Evolutionary conservation across 2,113 vertebrate species (phyloP).

Genomic region (Lamprologus speciosus): DNA sequence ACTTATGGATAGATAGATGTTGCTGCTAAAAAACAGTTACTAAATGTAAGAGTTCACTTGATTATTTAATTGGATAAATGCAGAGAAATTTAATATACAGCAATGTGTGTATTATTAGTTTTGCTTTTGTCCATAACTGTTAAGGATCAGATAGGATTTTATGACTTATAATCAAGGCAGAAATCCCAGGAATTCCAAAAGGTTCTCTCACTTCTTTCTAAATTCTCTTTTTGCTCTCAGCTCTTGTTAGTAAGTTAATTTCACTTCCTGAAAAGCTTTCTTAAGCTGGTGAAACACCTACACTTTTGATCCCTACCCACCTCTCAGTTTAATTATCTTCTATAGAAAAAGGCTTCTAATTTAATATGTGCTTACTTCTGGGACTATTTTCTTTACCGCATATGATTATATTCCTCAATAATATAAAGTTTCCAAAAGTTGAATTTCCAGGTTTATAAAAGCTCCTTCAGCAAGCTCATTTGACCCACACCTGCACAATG

Average conservation of each 20-base stretch:
- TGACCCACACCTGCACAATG: constrained; percentile 11
- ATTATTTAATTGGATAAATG: background rate
- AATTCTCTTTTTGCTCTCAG: background rate
- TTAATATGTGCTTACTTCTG: background rate
- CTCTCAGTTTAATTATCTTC: constrained; percentile 11
- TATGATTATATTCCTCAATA: background rate
- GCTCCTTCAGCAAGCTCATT: background rate
- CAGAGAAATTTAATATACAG: background rate
- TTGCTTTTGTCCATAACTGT: background rate
- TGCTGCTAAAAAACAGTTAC: background rate
- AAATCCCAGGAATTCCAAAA: background rate
- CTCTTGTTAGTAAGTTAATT: background rate
- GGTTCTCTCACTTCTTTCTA: background rate
- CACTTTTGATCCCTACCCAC: background rate
- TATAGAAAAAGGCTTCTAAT: constrained; percentile 1
- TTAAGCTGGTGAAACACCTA: background rate
- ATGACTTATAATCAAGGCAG: background rate
- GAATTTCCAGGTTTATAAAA: background rate
- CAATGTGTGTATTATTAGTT: background rate
- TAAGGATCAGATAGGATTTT: background rate
- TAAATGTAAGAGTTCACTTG: background rate
- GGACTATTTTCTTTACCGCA: background rate
- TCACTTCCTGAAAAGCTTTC: background rate
- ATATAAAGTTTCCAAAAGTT: background rate
- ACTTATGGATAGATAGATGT: background rate